Base-by-base conservation (phyloP, 1,140 invertebrate species). In the Drosophila santomea region DNA sequence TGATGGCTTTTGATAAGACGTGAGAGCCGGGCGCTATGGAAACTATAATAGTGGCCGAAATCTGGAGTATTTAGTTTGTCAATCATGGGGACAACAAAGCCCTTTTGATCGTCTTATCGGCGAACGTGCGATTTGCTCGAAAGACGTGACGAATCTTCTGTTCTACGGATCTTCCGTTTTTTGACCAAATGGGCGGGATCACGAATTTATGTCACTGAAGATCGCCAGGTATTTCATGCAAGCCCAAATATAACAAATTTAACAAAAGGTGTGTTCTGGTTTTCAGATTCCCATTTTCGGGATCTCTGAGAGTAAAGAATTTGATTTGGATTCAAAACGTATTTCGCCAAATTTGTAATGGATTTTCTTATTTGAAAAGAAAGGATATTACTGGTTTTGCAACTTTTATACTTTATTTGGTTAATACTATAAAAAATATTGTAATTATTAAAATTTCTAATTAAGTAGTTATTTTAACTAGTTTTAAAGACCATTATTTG, bases 81-180 rank as follows among this genome's bases (percentile, higher is more conserved):
- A 76, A 76, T 76, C 73, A 76, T 20, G 44, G 48, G 43, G 17
- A 32, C 17, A 48, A 39, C 54, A 76, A 76, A 76, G 73, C 61
- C 72, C 52, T 36, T 39, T 35, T 71, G 67, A 71, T 71, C 35
- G 64, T 39, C 52, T 76, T 76, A 76, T 76, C 73, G 38, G 10
- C n/a, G 52, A 52, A 76, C 73, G 73, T 76, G 73, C 54, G 39
- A 38, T 32, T 71, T n/a, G 20, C 23, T 45, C 35, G 15, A 32
- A n/a, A 10, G 25, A 20, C 48, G 54, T 73, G 51, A 64, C 71
- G 59, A 56, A 74, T 50, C 51, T 20, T 15, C 2, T 17, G 14
- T 36, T 63, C 25, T 11, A 20, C 60, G 28, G 28, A 63, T 63
- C 60, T 60, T 28, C 4, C 17, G 12, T 7, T 10, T 41, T 14